Evolutionary conservation across 2,113 vertebrate species (phyloP).

Genomic region (Nycticebus coucang): DNA sequence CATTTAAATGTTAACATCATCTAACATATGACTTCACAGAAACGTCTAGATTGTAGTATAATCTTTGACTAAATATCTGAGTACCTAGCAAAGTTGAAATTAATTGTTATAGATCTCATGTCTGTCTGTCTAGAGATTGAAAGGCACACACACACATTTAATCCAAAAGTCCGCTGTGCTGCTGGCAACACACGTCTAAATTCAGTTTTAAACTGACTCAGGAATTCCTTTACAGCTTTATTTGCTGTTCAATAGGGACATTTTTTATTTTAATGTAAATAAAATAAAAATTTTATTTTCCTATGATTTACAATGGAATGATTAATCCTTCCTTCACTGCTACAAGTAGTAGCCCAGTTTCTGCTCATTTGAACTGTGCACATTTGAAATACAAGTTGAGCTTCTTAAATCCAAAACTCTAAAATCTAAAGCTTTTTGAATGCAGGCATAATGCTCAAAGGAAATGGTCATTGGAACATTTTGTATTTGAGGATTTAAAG

Average conservation of each 20-base stretch:
- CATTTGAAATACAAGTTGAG: not conserved
- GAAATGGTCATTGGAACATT: not conserved
- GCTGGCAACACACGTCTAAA: constrained; percentile 1
- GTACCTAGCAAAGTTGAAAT: not conserved
- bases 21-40: not conserved
- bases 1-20: constrained; percentile 27
- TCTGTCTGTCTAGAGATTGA: not conserved
- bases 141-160: not conserved
- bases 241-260: not conserved
- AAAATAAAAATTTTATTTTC: too few species aligned
- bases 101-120: not conserved
- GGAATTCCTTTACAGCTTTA: not conserved
- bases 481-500: not conserved
- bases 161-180: not conserved
- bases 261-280: not conserved
- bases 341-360: not conserved
- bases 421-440: not conserved
- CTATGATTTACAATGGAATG: not conserved
- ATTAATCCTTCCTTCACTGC: not conserved
- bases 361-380: not conserved
- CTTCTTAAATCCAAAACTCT: not conserved
- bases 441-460: not conserved
- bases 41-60: not conserved
- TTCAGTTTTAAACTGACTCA: constrained; percentile 28
- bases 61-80: not conserved